Base-by-base conservation (phyloP, 1,140 invertebrate species). In the Zaprionus davidi region DNA sequence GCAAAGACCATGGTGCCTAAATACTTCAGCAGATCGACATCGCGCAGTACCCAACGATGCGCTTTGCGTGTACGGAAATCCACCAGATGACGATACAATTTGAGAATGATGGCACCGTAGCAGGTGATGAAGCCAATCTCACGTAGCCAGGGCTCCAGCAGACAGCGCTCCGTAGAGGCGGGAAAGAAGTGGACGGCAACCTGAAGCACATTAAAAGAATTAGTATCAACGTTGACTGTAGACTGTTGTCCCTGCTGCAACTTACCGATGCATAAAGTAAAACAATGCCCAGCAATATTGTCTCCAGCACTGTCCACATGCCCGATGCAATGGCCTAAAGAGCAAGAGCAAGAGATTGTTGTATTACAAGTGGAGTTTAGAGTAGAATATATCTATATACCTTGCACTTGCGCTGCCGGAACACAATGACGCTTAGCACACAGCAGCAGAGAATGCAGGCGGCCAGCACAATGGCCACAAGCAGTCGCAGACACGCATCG, bases 291-390 rank as follows among this genome's bases (percentile, higher is more conserved):
- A 98, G 86, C 55, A 98, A 93, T 71, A 98, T 96, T 34, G 96
- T 96, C 94, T 98, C 97, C 87, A 98, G 93, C 66, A 98, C 95
- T 36, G 97, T 96, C 97, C 97, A 98, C 95, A 97, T 97, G 67
- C 96, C 96, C 75, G 95, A 95, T 22, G 96, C 96, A 82, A 97
- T 97, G 55, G 96, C 96, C 84, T 97, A 92, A 7, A 87, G 79
- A n/a, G 38, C 36, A 17, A 56, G 3, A 57, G 17, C 44, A 46
- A 46, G n/a, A 13, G 24, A 12, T 58, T 36, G 2, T 58, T 44
- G 15, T 7, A 17, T 17, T 1, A 6, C 2, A 6, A 41, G 15
- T n/a, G 5, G 12, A 31, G n/a, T 2, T 28, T 11, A 58, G 12
- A 17, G 13, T 0, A 3, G 3, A 15, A n/a, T 31, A 41, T 28